Base-by-base conservation (phyloP, 2,888 invertebrate genomes). In the Hofmannophila pseudospretella region DNA sequence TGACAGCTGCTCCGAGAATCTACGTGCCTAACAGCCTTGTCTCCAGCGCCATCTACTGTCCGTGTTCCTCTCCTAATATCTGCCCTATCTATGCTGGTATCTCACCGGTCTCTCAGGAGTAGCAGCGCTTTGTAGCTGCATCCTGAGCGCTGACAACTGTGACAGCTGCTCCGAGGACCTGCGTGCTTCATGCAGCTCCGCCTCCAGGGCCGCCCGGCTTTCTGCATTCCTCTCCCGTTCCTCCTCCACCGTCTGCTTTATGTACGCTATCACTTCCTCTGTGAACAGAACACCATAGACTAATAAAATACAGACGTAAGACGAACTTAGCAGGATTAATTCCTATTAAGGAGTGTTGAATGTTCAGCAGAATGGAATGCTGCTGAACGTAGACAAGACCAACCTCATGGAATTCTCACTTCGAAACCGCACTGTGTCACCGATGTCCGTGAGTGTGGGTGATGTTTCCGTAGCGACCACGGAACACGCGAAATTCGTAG, bases 261-360 rank as follows among this genome's bases (percentile, higher is more conserved):
- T 67, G 52, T 85, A 86, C 16, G 56, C 61, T 44, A 85, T 74
- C n/a, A 78, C 70, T 28, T 85, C 81, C 61, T 85, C 85, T 85
- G 57, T 0, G 57, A 64, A 38, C 28, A n/a, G n/a, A n/a, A 16
- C 4, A n/a, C n/a, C n/a, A n/a, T n/a, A n/a, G n/a, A n/a, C n/a
- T n/a, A n/a, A n/a, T n/a, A n/a, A n/a, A n/a, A n/a, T n/a, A n/a
- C n/a, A n/a, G n/a, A n/a, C n/a, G n/a, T n/a, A n/a, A n/a, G n/a
- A n/a, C n/a, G n/a, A n/a, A n/a, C n/a, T n/a, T n/a, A n/a, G n/a
- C n/a, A n/a, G n/a, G n/a, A n/a, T n/a, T n/a, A n/a, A n/a, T n/a
- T n/a, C n/a, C n/a, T n/a, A n/a, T n/a, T n/a, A n/a, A n/a, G n/a
- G n/a, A n/a, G n/a, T n/a, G n/a, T n/a, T n/a, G n/a, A n/a, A n/a